Evolutionary conservation across 2,888 invertebrate species (phyloP).

Genomic region (Julus scanicus): DNA sequence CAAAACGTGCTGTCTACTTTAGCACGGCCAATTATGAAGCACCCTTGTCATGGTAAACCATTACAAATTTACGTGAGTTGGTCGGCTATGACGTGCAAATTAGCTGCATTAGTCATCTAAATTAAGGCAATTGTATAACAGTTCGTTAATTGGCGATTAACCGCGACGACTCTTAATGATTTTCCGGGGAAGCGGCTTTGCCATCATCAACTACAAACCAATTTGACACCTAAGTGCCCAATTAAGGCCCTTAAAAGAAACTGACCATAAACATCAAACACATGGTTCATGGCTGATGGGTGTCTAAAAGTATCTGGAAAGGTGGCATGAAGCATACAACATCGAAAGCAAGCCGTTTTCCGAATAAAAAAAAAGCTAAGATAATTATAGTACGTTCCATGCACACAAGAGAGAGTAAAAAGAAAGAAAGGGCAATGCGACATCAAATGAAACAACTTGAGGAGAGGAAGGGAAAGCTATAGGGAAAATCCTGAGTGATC

Average conservation of each 20-base stretch:
- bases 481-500: conserved; percentile 48
- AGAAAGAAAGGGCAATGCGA: conserved; percentile 1
- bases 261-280: conserved; percentile 43
- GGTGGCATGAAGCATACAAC: conserved; percentile 14
- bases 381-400: conserved; percentile 30
- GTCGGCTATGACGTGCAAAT: background rate
- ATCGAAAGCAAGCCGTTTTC: background rate
- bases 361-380: background rate
- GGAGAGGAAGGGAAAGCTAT: background rate
- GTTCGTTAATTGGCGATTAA: conserved; percentile 43
- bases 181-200: background rate
- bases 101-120: background rate
- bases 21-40: background rate
- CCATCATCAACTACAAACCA: conserved; percentile 43
- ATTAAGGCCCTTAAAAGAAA: conserved; percentile 44
- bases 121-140: background rate
- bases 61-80: background rate
- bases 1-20: background rate
- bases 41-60: background rate
- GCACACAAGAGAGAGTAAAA: background rate
- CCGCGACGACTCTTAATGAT: background rate
- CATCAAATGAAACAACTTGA: conserved; percentile 6
- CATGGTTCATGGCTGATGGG: background rate
- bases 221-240: conserved; percentile 36
- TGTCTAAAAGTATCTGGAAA: conserved; percentile 30